Conservation (phyloP, 2,888 invertebrate genomes). For the Fragum whitleyi region DNA sequence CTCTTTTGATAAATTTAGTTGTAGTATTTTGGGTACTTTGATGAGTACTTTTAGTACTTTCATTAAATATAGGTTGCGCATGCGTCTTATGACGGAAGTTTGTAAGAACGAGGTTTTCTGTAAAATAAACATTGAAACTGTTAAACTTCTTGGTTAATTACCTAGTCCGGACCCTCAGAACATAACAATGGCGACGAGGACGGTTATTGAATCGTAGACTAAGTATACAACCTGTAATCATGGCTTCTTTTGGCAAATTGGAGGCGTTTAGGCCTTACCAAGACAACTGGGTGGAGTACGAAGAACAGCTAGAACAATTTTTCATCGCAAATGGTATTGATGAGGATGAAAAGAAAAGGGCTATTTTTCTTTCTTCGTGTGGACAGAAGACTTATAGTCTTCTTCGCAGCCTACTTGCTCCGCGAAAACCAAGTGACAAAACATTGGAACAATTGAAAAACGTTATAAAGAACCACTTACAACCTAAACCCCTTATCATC, state of each 20-base stretch:
- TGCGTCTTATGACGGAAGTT: no score
- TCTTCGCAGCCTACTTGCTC: constrained; percentile 29
- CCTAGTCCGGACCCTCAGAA: no score
- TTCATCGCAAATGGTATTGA: constrained; percentile 29
- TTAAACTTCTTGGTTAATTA: no score
- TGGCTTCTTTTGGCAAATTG: constrained; percentile 23
- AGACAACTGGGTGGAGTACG: constrained; percentile 33
- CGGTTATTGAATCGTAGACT: not conserved
- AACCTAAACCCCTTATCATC: constrained; percentile 44
- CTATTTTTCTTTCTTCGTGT: constrained; percentile 34
- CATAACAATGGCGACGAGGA: constrained; percentile 35
- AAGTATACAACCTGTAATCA: not conserved
- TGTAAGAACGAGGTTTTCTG: no score
- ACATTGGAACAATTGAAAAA: no score
- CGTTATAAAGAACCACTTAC: no score
- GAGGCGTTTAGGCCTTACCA: constrained; percentile 16
- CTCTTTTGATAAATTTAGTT: no score
- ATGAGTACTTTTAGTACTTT: no score
- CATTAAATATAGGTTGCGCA: no score
- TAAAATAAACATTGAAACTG: no score
- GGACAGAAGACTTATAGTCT: constrained; percentile 39
- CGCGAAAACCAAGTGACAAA: constrained; percentile 43
- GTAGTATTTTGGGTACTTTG: no score
- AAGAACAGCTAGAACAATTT: constrained; percentile 51
- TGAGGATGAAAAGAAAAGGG: constrained; percentile 33